Percentiles rank a stretch among this genome's conserved stretches.
Conservation (phyloP, 1,140 invertebrate species). For the Heliothis subflexa region DNA sequence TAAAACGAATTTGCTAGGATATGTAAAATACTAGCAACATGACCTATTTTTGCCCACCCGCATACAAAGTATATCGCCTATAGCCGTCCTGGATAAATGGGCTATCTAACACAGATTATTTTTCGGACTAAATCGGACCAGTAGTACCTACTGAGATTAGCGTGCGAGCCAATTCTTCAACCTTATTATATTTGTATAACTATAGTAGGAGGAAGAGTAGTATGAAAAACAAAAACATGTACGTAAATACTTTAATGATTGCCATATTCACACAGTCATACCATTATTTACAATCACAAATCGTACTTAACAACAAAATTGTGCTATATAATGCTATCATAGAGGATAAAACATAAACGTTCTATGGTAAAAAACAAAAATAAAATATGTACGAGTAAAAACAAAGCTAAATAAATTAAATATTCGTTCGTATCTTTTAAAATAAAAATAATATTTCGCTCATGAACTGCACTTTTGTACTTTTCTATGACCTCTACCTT, state of each 20-base stretch:
- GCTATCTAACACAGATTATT: too few relatives aligned
- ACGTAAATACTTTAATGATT: slow-evolving; percentile 85
- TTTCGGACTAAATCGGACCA: too few relatives aligned
- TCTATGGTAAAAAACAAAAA: slow-evolving; percentile 70
- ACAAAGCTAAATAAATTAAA: slow-evolving; percentile 58
- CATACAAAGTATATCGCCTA: too few relatives aligned
- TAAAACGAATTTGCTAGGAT: too few relatives aligned
- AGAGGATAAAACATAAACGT: slow-evolving; percentile 66
- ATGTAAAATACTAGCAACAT: too few relatives aligned
- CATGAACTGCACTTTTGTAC: slow-evolving; percentile 73
- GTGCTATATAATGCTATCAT: slow-evolving; percentile 68
- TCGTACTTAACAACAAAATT: slow-evolving; percentile 83
- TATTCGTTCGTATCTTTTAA: slow-evolving; percentile 65
- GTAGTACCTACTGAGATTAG: too few relatives aligned
- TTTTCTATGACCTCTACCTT: slow-evolving; percentile 75
- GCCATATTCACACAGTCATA: slow-evolving; percentile 84
- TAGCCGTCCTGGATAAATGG: too few relatives aligned
- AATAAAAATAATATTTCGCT: slow-evolving; percentile 49
- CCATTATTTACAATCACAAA: slow-evolving; percentile 82
- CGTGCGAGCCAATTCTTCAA: too few relatives aligned
- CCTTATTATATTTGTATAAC: too few relatives aligned
- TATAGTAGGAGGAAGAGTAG: too few relatives aligned
- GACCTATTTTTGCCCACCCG: too few relatives aligned
- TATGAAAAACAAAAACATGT: slow-evolving; percentile 51
- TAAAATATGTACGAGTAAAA: slow-evolving; percentile 65